Conservation (phyloP, 1,140 invertebrate species). For the Drosophila lowei region DNA sequence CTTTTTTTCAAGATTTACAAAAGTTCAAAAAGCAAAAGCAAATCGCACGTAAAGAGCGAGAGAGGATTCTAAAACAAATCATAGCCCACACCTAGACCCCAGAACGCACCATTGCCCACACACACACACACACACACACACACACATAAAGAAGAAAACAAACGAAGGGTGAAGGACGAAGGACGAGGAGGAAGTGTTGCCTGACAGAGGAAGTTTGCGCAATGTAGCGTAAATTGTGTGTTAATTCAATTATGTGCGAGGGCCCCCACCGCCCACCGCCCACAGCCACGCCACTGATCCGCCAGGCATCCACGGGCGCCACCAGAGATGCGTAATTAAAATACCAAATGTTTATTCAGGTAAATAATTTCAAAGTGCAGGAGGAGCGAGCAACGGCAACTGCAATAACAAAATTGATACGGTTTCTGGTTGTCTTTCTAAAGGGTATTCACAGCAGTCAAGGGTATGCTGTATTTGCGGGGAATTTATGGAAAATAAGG, state of each 20-base stretch:
- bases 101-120: neutral
- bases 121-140: conserved; percentile 16
- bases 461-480: no score
- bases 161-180: neutral
- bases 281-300: neutral
- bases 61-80: conserved; percentile 17
- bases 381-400: conserved; percentile 55
- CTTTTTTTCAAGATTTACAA: conserved; percentile 17
- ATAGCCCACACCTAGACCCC: neutral
- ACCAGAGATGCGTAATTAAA: conserved; percentile 74
- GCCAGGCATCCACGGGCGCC: conserved; percentile 1
- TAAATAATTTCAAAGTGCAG: conserved; percentile 79
- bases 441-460: no score
- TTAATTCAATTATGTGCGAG: conserved; percentile 74
- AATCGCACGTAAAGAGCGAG: neutral
- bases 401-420: conserved; percentile 81
- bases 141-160: neutral
- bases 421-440: conserved; percentile 13
- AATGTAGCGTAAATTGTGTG: conserved; percentile 79
- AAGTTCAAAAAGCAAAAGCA: conserved; percentile 13
- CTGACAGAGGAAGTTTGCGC: conserved; percentile 69
- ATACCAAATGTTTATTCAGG: conserved; percentile 82
- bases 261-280: neutral
- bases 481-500: neutral
- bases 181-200: neutral